These are phyloP conservation scores for Diabrotica undecimpunctata DNA, from an alignment of 1,140 invertebrate genomes.

Conservation along the genomic window DNA sequence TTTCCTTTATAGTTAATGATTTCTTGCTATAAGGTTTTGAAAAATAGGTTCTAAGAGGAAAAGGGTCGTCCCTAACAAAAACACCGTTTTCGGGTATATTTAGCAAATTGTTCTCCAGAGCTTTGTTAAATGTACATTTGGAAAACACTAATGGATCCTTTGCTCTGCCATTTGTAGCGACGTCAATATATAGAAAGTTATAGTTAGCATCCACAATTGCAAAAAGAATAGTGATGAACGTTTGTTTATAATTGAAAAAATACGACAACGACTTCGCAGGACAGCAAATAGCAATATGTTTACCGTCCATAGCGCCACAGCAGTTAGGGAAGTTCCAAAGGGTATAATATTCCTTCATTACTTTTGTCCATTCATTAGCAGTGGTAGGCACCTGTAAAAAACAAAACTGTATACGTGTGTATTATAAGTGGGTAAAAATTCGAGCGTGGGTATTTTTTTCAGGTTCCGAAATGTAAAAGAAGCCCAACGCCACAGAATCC, in stretches of 20 bases:
- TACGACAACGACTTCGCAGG: not conserved
- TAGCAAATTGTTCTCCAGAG: not conserved
- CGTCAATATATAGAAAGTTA: conserved; percentile 1
- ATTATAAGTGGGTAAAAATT: too few species aligned
- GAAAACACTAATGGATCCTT: not conserved
- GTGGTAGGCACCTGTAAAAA: too few species aligned
- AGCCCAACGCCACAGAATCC: too few species aligned
- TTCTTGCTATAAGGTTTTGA: too few species aligned
- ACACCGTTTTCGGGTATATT: not conserved
- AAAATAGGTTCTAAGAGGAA: too few species aligned
- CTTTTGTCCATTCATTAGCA: too few species aligned
- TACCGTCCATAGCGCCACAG: not conserved
- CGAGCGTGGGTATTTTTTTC: too few species aligned
- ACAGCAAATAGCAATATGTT: not conserved
- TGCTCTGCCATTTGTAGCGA: too few species aligned
- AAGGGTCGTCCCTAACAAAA: too few species aligned
- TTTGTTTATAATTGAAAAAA: not conserved
- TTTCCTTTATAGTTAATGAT: too few species aligned
- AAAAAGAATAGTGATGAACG: not conserved
- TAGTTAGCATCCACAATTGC: not conserved
- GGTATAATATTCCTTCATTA: not conserved
- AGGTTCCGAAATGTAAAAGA: too few species aligned
- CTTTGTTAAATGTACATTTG: not conserved
- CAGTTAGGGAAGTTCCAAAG: not conserved
- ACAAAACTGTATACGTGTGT: too few species aligned